Base-by-base conservation (phyloP, 2,888 invertebrate species). In the Drosophila mayaguana region DNA sequence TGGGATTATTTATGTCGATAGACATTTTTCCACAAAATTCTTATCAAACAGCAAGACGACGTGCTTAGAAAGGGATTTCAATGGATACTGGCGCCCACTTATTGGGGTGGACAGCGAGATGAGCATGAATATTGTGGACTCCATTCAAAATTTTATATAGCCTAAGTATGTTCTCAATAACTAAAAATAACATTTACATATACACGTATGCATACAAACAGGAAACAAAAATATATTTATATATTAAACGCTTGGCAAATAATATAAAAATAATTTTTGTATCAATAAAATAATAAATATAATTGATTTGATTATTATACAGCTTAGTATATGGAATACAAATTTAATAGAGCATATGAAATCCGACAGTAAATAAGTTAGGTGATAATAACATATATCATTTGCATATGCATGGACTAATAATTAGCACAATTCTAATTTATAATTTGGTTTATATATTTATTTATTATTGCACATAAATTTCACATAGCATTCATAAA, bases 81-180 rank as follows among this genome's bases (percentile, higher is more conserved):
- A 16, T 53, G 9, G 11, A 53, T 38, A 53, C 53, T 53, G 53
- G 11, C 38, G 8, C 8, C 50, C 32, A 50, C 18, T 18, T 18
- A 12, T 32, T 50, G 18, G 3, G 18, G 50, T 34, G 18, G 50
- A 32, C 53, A 53, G 22, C 16, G 16, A 38, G 53, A 53, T 53
- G 34, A 38, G 36, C 53, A 36, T 14, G 53, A 53, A 22, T 22
- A 9, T 14, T 55, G 55, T 55, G 55, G 55, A 55, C 25, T 38
- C 42, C 32, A 55, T 55, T 28, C 38, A 42, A 55, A 55, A 42
- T 32, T 20, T 38, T 8, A 3, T 18, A 28, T 16, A n/a, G 5
- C 22, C 22, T 48, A 18, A 12, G 25, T 38, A 28, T 18, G 28
- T 42, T 18, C 42, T 32, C 38, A 38, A 38, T 25, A 25, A 25